These are phyloP conservation scores for Paralichthys olivaceus DNA, from an alignment of 2,113 vertebrate species.

Conservation along the genomic window DNA sequence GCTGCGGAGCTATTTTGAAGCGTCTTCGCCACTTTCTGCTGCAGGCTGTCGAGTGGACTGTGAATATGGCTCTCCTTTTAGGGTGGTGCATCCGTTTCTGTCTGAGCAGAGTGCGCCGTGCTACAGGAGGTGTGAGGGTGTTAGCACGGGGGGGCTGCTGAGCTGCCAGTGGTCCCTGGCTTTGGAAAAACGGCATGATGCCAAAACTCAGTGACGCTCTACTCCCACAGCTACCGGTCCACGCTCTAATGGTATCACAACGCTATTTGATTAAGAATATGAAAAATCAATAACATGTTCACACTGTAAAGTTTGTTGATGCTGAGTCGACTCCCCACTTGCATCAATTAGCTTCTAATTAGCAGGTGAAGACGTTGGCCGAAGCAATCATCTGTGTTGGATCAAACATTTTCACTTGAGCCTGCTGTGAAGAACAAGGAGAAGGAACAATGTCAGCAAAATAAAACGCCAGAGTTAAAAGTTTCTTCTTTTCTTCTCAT, in stretches of 20 bases:
- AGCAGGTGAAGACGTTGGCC: background rate
- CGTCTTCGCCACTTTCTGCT: slow-evolving; percentile 4
- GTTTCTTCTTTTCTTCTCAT: background rate
- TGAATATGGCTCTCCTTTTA: slow-evolving; percentile 5
- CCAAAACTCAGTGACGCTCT: slow-evolving; percentile 32
- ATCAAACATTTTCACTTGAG: background rate
- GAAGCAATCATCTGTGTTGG: slow-evolving; percentile 10
- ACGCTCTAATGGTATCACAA: background rate
- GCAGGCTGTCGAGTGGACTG: slow-evolving; percentile 13
- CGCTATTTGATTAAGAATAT: slow-evolving; percentile 5
- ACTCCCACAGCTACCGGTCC: slow-evolving; percentile 57
- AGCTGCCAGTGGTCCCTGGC: slow-evolving; percentile 65
- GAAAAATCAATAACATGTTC: background rate
- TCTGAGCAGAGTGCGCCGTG: slow-evolving; percentile 28
- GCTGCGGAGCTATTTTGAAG: slow-evolving; percentile 31
- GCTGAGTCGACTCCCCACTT: background rate
- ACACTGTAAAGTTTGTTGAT: background rate
- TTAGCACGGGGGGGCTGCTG: slow-evolving; percentile 23
- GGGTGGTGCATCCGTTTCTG: slow-evolving; percentile 21
- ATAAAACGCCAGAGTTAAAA: background rate
- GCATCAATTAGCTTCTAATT: background rate
- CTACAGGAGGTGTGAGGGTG: slow-evolving; percentile 25
- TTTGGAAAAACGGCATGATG: slow-evolving; percentile 1
- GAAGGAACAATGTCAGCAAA: background rate
- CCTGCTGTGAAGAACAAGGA: no score